These are phyloP conservation scores for Galagoides demidoff DNA, from an alignment of 2,797 vertebrate genomes.

Conservation along the genomic window DNA sequence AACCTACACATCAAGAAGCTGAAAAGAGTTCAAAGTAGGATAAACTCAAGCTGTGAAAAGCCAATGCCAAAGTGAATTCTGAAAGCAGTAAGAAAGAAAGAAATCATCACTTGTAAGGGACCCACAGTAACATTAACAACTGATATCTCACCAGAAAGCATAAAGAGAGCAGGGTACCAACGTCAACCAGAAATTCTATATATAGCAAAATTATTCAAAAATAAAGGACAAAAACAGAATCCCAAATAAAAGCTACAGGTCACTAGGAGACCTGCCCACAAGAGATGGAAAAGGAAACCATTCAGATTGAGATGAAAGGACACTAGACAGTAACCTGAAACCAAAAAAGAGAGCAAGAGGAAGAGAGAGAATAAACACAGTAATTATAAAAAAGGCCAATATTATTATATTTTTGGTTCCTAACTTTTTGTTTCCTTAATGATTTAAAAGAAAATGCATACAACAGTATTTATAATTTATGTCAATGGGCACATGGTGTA, in stretches of 20 bases:
- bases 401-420: conserved; percentile 15
- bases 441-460: not conserved
- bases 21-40: not conserved
- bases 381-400: conserved; percentile 15
- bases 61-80: not conserved
- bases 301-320: not conserved
- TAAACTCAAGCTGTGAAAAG: conserved; percentile 11
- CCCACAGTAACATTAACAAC: not conserved
- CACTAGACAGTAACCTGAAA: not conserved
- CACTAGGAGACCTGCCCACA: not conserved
- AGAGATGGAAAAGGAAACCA: not conserved
- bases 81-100: not conserved
- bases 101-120: not conserved
- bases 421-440: not conserved
- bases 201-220: conserved; percentile 10
- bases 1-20: not conserved
- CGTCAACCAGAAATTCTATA: not conserved
- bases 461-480: not conserved
- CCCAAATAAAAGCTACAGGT: not conserved
- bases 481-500: not conserved
- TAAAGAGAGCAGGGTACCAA: not conserved
- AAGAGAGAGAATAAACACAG: not conserved
- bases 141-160: not conserved
- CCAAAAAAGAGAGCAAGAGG: not conserved
- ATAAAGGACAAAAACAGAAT: not conserved